Evolutionary conservation across 2,888 invertebrate genomes (phyloP), one percentile per base, ranked within the genome.

Genomic region (Polydrusus pterygomalis): DNA sequence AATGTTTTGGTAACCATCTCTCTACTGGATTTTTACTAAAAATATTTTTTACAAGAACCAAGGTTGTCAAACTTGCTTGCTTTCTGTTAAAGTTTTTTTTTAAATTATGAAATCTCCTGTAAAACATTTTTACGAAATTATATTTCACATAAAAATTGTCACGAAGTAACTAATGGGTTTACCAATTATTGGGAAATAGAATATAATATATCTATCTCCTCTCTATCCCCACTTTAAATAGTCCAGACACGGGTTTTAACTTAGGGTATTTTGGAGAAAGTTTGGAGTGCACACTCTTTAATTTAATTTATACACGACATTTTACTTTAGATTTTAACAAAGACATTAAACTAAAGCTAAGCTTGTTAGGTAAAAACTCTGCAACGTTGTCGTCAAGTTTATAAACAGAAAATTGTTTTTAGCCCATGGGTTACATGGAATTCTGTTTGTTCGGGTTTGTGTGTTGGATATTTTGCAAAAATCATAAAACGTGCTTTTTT

Each of bases 221-320:
- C 25, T 60, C 11, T 38, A 38, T 10, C 58, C 38, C 58, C 38
- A 17, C 5, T 15, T 60, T 60, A 38, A 60, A 38, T n/a, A 38
- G 38, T 60, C 58, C 38, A 60, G 38, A 38, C 38, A 60, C 58
- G 58, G 38, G 38, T 51, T 38, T 51, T 51, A 70, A 70, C 60
- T 70, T 70, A 34, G 25, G 70, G 30, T 43, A 30, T 62, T 62
- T 70, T 38, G 43, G 20, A 62, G 62, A 45, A 70, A 70, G 60
- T 70, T 70, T 70, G 17, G 17, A 60, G 69, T 20, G 58, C 43
- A 58, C 62, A 62, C 62, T 40, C 18, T 70, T 70, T 70, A 58
- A 65, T 72, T 72, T 72, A 72, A 65, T 72, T 72, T 65, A 25
- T 58, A 56, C 54, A 54, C 40, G 72, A 51, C 45, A 51, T 65